Base-by-base conservation (phyloP, 2,888 invertebrate species). In the Sarcophaga carnaria region DNA sequence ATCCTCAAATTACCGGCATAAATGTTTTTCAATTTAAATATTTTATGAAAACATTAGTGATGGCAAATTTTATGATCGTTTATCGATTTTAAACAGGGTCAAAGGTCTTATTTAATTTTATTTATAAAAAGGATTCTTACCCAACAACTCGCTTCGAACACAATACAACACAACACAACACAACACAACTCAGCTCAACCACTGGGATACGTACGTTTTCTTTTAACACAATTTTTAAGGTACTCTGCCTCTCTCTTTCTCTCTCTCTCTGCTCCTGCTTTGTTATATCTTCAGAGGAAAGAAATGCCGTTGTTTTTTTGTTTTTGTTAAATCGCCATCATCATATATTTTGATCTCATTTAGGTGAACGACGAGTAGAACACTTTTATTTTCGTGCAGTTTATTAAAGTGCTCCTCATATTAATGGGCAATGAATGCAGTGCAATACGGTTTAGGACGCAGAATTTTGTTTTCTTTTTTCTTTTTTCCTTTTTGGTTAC, bases 381-480 rank as follows among this genome's bases (percentile, higher is more conserved):
- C 82, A 85, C 84, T 82, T 87, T 87, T 87, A 75, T 84, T 84
- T 87, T 84, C 87, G 87, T 81, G 78, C 79, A 67, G 78, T 82
- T 82, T 87, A 84, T 84, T 84, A 84, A 84, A 78, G 2, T 37
- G 37, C 37, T 37, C 37, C 37, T 37, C 37, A 78, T 72, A 83
- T 78, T 78, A 72, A 83, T 72, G 66, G 70, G 22, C 22, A 70
- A 8, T 25, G 49, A 22, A 45, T 22, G 69, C 25, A 82, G 20
- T 63, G 76, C 54, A 49, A 14, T 72, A 47, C 22, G 54, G 60
- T 27, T 8, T 62, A 14, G 20, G 62, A 14, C n/a, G 63, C 8
- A 37, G 14, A 22, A 22, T 22, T 22, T 12, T 47, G 12, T 3
- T 14, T 37, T 0, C 10, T 37, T 37, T 37, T 37, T 14, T 54